A percentile compares a stretch with the other conserved stretches of the same genome.
These are phyloP conservation scores for Frankliniella intonsa DNA, from an alignment of 2,888 invertebrate species.

Conservation along the genomic window DNA sequence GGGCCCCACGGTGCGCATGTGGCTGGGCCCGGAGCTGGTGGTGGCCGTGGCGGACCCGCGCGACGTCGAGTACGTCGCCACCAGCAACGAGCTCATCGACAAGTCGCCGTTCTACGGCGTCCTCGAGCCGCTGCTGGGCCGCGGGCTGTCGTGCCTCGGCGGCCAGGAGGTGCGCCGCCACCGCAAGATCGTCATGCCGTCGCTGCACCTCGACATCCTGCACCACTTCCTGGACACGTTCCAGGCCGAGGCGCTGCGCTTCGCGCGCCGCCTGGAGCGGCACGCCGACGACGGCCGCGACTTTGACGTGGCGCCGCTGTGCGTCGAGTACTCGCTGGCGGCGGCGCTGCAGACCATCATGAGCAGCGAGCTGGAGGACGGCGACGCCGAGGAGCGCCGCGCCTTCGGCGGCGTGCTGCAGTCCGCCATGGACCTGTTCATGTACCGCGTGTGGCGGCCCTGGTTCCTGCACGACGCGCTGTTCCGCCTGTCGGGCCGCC, in stretches of 20 bases:
- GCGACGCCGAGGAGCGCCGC: slow-evolving; percentile 18
- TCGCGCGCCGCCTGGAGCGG: slow-evolving; percentile 28
- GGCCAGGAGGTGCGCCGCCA: slow-evolving; percentile 32
- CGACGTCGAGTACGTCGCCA: neutral
- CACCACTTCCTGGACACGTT: slow-evolving; percentile 33
- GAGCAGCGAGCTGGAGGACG: slow-evolving; percentile 32
- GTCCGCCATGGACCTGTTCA: slow-evolving; percentile 26
- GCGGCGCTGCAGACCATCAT: slow-evolving; percentile 33
- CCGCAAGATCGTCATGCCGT: slow-evolving; percentile 32
- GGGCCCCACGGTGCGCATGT: neutral
- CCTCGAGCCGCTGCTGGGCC: slow-evolving; percentile 28
- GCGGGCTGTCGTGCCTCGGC: slow-evolving; percentile 27
- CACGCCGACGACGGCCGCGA: slow-evolving; percentile 20
- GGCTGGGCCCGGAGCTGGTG: slow-evolving; percentile 11
- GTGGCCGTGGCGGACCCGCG: neutral
- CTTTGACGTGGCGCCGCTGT: slow-evolving; percentile 30
- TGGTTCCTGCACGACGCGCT: slow-evolving; percentile 31
- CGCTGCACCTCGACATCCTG: slow-evolving; percentile 30
- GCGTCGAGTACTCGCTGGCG: slow-evolving; percentile 32
- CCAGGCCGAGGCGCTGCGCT: slow-evolving; percentile 29
- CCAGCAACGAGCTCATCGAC: slow-evolving; percentile 2
- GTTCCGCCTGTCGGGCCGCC: slow-evolving; percentile 21
- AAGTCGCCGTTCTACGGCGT: slow-evolving; percentile 20
- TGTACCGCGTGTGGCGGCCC: slow-evolving; percentile 28
- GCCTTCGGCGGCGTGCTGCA: neutral